Conservation (phyloP, 2,888 invertebrate species). For the Dilophus febrilis region DNA sequence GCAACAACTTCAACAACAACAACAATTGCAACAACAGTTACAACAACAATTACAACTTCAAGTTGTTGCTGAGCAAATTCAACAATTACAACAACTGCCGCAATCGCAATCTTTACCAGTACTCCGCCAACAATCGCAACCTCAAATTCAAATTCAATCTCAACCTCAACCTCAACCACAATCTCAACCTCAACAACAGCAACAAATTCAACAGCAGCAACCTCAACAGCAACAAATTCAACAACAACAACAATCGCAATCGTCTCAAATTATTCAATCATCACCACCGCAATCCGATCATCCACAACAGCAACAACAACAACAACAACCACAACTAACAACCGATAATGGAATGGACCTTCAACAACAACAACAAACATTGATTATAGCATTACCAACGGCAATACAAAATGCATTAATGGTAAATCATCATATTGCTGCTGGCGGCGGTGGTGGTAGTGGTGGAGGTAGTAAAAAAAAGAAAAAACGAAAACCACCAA, state of each 20-base stretch:
- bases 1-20: no score
- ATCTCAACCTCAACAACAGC: constrained; percentile 8
- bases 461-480: not conserved
- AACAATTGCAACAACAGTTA: constrained; percentile 20
- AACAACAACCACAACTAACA: constrained; percentile 19
- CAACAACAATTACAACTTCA: constrained; percentile 24
- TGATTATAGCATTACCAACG: constrained; percentile 23
- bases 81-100: constrained; percentile 15
- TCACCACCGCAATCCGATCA: no score
- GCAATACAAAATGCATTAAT: no score
- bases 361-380: constrained; percentile 70
- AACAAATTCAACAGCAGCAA: no score
- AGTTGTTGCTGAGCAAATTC: no score
- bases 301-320: constrained; percentile 6
- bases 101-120: constrained; percentile 1
- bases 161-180: constrained; percentile 12
- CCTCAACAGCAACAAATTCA: constrained; percentile 11
- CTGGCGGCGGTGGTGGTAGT: not conserved
- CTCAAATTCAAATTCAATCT: constrained; percentile 11
- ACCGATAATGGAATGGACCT: constrained; percentile 36
- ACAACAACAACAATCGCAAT: constrained; percentile 8
- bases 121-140: constrained; percentile 3
- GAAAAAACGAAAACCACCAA: constrained; percentile 4
- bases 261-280: no score
- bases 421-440: not conserved